A percentile compares a stretch with the other conserved stretches of the same genome.
Conservation (phyloP, 1,140 invertebrate species). For the Globodera ellingtonae region DNA sequence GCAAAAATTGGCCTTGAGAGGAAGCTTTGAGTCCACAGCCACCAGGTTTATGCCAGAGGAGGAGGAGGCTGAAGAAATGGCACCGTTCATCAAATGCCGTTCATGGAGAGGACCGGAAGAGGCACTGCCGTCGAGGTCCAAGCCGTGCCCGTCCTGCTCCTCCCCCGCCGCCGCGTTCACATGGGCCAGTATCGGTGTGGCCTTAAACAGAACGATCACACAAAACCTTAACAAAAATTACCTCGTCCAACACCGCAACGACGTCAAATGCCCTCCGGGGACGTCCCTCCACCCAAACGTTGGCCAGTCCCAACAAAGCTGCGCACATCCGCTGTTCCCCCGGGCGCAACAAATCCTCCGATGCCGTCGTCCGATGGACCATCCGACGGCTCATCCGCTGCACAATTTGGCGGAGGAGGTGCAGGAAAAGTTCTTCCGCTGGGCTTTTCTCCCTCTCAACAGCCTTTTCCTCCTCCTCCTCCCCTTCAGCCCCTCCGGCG, state of each 20-base stretch:
- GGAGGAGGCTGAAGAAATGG: background rate
- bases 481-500: constrained; percentile 22
- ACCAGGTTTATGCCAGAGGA: background rate
- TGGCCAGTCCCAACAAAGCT: constrained; percentile 45
- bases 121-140: background rate
- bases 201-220: constrained; percentile 76
- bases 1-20: background rate
- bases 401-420: constrained; percentile 46
- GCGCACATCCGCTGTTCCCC: constrained; percentile 42
- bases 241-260: constrained; percentile 83
- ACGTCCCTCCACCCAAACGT: constrained; percentile 55
- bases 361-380: constrained; percentile 20
- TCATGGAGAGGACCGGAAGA: background rate
- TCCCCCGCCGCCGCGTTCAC: constrained; percentile 29
- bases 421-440: constrained; percentile 19
- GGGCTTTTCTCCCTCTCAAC: constrained; percentile 8
- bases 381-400: constrained; percentile 39
- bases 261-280: constrained; percentile 83
- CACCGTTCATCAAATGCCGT: background rate
- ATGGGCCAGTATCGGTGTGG: constrained; percentile 62
- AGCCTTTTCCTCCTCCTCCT: constrained; percentile 20
- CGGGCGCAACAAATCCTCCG: background rate
- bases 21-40: background rate
- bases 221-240: constrained; percentile 78
- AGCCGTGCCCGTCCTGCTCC: constrained; percentile 26